phyloP scores from a whole-genome alignment of 2,113 vertebrate species.

The Sander lucioperca region DNA sequence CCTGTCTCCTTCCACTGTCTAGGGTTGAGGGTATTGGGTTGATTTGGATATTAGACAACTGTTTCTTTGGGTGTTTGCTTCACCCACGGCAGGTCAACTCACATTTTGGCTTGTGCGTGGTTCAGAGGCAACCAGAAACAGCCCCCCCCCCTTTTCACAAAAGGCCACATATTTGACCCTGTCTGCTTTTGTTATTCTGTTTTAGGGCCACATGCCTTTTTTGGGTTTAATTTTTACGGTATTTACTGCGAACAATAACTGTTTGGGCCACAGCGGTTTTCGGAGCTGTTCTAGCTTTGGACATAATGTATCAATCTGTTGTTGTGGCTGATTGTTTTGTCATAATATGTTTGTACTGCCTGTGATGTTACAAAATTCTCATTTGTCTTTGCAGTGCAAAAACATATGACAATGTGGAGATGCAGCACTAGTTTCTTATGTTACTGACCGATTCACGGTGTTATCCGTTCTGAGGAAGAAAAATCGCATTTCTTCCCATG shows the following conservation, averaged over 20 bases:
- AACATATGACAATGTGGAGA: constrained; percentile 2
- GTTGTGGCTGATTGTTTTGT: constrained; percentile 3
- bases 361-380: background rate
- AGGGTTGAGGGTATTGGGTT: constrained; percentile 45
- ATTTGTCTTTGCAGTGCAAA: background rate
- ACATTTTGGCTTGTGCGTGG: constrained; percentile 20
- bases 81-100: background rate
- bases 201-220: constrained; percentile 55
- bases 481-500: background rate
- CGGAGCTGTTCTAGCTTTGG: background rate
- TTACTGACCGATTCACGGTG: constrained; percentile 25
- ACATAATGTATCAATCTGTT: background rate
- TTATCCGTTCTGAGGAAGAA: background rate
- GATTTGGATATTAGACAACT: constrained; percentile 34
- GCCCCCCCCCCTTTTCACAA: constrained; percentile 43
- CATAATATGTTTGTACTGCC: background rate
- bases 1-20: constrained; percentile 77
- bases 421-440: constrained; percentile 3
- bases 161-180: constrained; percentile 71
- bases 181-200: constrained; percentile 59
- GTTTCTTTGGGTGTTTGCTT: constrained; percentile 20
- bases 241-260: constrained; percentile 44
- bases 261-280: constrained; percentile 18
- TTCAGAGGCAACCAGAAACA: constrained; percentile 46
- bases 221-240: constrained; percentile 19